Base-by-base conservation (phyloP, 2,888 invertebrate genomes). In the Dinocampus coccinellae region DNA sequence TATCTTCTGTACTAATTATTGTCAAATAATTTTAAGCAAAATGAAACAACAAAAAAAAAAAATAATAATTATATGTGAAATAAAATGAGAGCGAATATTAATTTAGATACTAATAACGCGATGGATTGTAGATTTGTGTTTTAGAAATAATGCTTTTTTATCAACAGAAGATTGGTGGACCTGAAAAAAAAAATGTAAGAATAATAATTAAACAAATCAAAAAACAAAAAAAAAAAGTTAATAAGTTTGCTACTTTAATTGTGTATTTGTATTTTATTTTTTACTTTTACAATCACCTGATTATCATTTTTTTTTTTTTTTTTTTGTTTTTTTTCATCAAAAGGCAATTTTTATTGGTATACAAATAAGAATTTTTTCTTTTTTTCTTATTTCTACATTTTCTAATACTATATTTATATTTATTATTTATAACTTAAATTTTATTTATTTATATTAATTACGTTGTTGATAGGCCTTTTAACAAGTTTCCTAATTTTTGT, bases 401-500 rank as follows among this genome's bases (percentile, higher is more conserved):
- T 13, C n/a, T 60, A 42, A 39, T 58, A 52, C n/a, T 29, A 29
- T 29, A 29, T 29, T 4, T 29, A 29, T 20, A 60, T 24, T 65
- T 22, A 42, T 20, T 7, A 20, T 6, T 16, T 4, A 55, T 72
- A 33, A 24, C 55, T 68, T 22, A 57, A 10, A 22, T 62, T 53
- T 24, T 66, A 11, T 26, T 3, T 42, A 42, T 53, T 13, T 58
- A 26, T 3, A 26, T 63, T n/a, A 20, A 61, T 42, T 73, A 75
- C 76, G 83, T 85, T 2, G 88, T 79, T 7, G 87, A 84, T 65
- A 89, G 79, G 58, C 88, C 89, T 82, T 88, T 89, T 24, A 89
- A 79, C 68, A 85, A 88, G 76, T 87, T 92, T 24, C 93, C 92
- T 75, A 95, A 90, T 85, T 95, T 96, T 82, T 96, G 95, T 62